Percentiles rank a stretch among this genome's conserved stretches.
These are phyloP conservation scores for Myotis myotis DNA, from an alignment of 2,797 vertebrate genomes.

Conservation along the genomic window DNA sequence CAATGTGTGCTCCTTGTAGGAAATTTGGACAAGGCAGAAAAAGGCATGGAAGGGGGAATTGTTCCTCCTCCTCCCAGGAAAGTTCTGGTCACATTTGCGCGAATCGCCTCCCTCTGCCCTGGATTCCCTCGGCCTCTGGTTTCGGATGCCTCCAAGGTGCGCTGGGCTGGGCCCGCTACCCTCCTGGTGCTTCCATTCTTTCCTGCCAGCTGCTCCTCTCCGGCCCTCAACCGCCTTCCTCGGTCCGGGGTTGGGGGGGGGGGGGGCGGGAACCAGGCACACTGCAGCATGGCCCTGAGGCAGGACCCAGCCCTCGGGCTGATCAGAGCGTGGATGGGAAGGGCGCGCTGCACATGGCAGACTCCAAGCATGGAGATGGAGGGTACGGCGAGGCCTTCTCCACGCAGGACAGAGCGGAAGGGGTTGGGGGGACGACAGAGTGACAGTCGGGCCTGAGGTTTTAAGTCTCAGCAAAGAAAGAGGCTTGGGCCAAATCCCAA, in stretches of 20 bases:
- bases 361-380: background rate
- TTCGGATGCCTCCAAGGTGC: accelerated
- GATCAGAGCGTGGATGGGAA: accelerated
- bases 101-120: background rate
- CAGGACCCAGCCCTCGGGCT: background rate
- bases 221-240: background rate
- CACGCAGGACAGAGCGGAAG: too few relatives aligned
- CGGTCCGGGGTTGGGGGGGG: too few relatives aligned
- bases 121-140: background rate
- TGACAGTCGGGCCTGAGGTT: background rate
- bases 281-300: accelerated
- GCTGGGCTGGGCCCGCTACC: too few relatives aligned
- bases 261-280: background rate
- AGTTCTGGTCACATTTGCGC: background rate
- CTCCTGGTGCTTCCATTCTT: background rate
- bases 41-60: background rate
- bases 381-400: background rate
- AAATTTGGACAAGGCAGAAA: background rate
- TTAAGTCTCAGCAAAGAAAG: background rate
- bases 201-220: background rate
- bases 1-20: background rate
- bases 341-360: accelerated
- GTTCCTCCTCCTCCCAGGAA: accelerated
- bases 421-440: accelerated
- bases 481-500: background rate